Base-by-base conservation (phyloP, 2,888 invertebrate genomes). In the Sarcophaga carnaria region DNA sequence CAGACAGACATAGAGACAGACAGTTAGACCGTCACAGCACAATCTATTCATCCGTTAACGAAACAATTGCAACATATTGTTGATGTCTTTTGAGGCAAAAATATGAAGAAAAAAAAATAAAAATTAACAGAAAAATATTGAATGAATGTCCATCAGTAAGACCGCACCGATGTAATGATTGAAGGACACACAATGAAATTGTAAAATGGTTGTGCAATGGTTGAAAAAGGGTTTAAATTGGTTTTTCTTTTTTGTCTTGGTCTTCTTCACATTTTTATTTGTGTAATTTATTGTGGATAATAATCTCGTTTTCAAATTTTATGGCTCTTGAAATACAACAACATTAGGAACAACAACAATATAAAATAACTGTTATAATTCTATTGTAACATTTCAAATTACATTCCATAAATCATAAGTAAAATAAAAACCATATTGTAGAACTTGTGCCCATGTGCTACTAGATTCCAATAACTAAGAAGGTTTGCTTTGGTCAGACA, bases 1-100 rank as follows among this genome's bases (percentile, higher is more conserved):
- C 20, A 64, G n/a, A 25, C 17, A 14, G 22, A 27, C 37, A 78
- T 27, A 27, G n/a, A 37, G 6, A 72, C 1, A 47, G n/a, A 49
- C 63, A 47, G 11, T n/a, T n/a, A 60, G 67, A 70, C 54, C 17
- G 27, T 20, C 37, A 37, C 37, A 37, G 8, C 37, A 37, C 37
- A 37, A 37, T 37, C 37, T 37, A 37, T 37, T 11, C 6, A 27
- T 12, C 47, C 70, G 63, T 75, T 54, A 64, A 64, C 76, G 76
- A 27, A 81, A 64, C n/a, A 70, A 37, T 70, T 70, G 47, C 63
- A 63, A 70, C 76, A 80, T 70, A 59, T 82, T 70, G 64, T 66
- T 71, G 22, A 54, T 27, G 64, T 71, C 71, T 45, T 37, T 25
- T 37, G 45, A 63, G 6, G 6, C n/a, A 22, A 10, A 22, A 5